Evolutionary conservation across 2,888 invertebrate species (phyloP), one percentile per base, ranked within the genome.

Genomic region (Penaeus monodon): DNA sequence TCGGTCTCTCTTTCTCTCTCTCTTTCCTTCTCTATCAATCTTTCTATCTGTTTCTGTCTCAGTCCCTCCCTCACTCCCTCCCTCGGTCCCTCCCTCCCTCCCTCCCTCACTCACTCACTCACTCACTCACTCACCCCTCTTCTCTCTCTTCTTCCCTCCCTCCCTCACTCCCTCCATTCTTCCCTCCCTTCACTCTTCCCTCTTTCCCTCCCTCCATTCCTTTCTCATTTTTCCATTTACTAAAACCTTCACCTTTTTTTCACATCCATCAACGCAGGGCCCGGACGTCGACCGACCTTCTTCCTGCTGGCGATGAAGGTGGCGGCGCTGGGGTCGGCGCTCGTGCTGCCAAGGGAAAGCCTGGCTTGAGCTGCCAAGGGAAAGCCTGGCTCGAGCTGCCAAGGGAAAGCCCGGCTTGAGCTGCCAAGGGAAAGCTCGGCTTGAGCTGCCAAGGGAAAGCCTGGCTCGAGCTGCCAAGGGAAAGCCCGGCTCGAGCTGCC

Each of bases 401-500:
- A n/a, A n/a, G n/a, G n/a, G n/a, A n/a, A n/a, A 24, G 33, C 70
- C 44, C 38, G 70, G 81, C 24, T 68, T 22, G 44, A 85, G 64
- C 65, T 79, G n/a, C 33, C 29, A n/a, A n/a, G n/a, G n/a, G n/a
- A n/a, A n/a, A 24, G 33, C 70, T 29, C 38, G 70, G 81, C 24
- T 68, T 22, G 44, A 85, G 64, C 65, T 79, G n/a, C 33, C 29
- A n/a, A n/a, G n/a, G n/a, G n/a, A n/a, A n/a, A 24, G 33, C 70
- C 44, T 57, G 70, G 81, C 24, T 68, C 14, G 44, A 85, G 64
- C 65, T 79, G n/a, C 33, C 29, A n/a, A n/a, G n/a, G n/a, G n/a
- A n/a, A n/a, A n/a, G n/a, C n/a, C n/a, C n/a, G n/a, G 44, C 78
- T 79, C 57, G 88, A 85, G 44, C n/a, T 84, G 29, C 64, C 79